These are phyloP conservation scores for Tor tambroides DNA, from an alignment of 2,113 vertebrate species.

Conservation along the genomic window DNA sequence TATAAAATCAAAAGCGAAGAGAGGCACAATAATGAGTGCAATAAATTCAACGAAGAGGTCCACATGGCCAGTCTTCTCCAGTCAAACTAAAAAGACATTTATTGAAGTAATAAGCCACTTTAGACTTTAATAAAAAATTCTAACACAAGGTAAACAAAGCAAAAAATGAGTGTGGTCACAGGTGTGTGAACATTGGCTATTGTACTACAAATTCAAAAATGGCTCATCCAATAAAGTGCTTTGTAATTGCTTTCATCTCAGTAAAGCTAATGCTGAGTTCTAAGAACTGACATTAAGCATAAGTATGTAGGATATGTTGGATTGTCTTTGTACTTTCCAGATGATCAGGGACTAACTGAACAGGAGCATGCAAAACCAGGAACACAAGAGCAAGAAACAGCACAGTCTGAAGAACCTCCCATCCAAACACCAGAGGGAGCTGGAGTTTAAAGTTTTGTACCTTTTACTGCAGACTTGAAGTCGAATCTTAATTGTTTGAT, in stretches of 20 bases:
- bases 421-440: slow-evolving; percentile 31
- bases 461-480: not conserved
- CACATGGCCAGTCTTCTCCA: not conserved
- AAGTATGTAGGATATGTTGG: not conserved
- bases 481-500: not conserved
- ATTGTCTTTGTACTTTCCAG: slow-evolving; percentile 15
- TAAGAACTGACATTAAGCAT: not conserved
- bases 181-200: not conserved
- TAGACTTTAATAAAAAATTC: not conserved
- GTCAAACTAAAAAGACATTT: not conserved
- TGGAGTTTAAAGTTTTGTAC: not conserved
- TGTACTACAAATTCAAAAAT: not conserved
- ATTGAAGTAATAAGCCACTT: not conserved
- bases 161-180: not conserved
- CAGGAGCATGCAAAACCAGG: slow-evolving; percentile 2
- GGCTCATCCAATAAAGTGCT: not conserved
- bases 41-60: not conserved
- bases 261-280: not conserved
- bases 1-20: slow-evolving; percentile 2
- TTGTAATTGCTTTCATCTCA: not conserved
- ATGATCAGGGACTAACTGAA: not conserved
- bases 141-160: not conserved
- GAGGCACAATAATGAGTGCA: not conserved
- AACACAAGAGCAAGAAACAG: not conserved
- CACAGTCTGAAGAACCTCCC: not conserved